Percentiles rank a stretch among this genome's conserved stretches.
These are phyloP conservation scores for Pogonomyrmex californicus DNA, from an alignment of 1,140 invertebrate species.

Conservation along the genomic window DNA sequence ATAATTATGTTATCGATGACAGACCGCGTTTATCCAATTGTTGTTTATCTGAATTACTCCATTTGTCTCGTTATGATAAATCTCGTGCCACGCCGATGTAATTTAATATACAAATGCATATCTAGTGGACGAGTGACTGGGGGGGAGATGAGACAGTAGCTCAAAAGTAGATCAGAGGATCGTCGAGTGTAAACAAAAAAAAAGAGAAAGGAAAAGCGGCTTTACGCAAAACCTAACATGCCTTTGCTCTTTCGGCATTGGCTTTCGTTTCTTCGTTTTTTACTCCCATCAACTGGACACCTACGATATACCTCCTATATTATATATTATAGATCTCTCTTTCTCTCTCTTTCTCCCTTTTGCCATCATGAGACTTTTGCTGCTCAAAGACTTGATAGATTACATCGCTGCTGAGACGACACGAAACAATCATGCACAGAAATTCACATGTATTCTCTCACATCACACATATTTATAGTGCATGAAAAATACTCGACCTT, in stretches of 20 bases:
- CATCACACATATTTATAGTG: background rate
- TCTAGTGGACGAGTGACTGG: slow-evolving; percentile 55
- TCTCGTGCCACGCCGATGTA: slow-evolving; percentile 49
- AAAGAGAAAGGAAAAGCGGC: slow-evolving; percentile 43
- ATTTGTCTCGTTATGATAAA: slow-evolving; percentile 6
- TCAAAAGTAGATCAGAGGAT: slow-evolving; percentile 50
- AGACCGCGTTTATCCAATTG: background rate
- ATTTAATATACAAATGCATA: slow-evolving; percentile 31
- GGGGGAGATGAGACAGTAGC: slow-evolving; percentile 65
- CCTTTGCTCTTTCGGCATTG: slow-evolving; percentile 69
- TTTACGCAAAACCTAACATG: slow-evolving; percentile 58
- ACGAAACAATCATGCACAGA: slow-evolving; percentile 31
- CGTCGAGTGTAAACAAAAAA: slow-evolving; percentile 47
- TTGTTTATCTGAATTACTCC: background rate
- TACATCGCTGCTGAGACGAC: slow-evolving; percentile 39
- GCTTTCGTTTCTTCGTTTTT: slow-evolving; percentile 72
- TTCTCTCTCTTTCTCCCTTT: slow-evolving; percentile 54
- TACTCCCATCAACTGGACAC: slow-evolving; percentile 46
- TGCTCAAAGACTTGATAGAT: slow-evolving; percentile 65
- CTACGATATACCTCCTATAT: slow-evolving; percentile 57
- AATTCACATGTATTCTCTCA: background rate
- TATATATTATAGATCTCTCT: slow-evolving; percentile 21
- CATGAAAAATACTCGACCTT: slow-evolving; percentile 30
- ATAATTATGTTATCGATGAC: slow-evolving; percentile 1
- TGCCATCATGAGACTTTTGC: slow-evolving; percentile 56